A percentile compares a stretch with the other conserved stretches of the same genome.
Evolutionary conservation across 2,888 invertebrate genomes (phyloP).

Genomic region (Drosophila borborema): DNA sequence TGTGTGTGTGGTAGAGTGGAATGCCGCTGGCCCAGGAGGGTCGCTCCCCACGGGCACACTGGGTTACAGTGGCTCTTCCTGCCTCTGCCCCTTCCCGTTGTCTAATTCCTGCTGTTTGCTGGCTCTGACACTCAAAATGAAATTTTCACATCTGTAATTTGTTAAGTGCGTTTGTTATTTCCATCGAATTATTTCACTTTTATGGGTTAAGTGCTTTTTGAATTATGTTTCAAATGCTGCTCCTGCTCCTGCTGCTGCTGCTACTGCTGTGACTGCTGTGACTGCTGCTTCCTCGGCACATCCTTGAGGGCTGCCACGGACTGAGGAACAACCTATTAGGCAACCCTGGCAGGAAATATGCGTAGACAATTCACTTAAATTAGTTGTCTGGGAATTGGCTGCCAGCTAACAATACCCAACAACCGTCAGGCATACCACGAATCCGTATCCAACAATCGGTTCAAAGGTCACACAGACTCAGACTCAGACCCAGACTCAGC

Average conservation of each 20-base stretch:
- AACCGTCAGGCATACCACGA: not conserved
- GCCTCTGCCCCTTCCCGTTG: not conserved
- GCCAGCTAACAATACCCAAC: not conserved
- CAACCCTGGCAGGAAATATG: constrained; percentile 52
- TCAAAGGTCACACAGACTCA: not conserved
- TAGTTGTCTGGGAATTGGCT: constrained; percentile 70
- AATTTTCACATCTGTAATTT: constrained; percentile 85
- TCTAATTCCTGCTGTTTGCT: constrained; percentile 15
- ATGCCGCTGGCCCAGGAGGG: constrained; percentile 51
- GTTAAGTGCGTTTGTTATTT: constrained; percentile 85
- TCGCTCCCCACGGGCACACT: constrained; percentile 47
- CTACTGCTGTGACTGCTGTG: too few relatives aligned
- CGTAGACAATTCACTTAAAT: constrained; percentile 65
- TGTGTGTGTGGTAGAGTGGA: constrained; percentile 60
- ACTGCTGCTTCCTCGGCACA: constrained; percentile 17
- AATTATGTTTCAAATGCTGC: constrained; percentile 53
- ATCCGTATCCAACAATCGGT: not conserved
- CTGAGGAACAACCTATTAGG: constrained; percentile 38
- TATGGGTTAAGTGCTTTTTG: constrained; percentile 79
- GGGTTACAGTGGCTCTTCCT: constrained; percentile 28
- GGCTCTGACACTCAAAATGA: constrained; percentile 76
- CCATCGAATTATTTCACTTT: constrained; percentile 80
- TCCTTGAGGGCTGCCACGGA: constrained; percentile 48
- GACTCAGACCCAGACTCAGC: not conserved
- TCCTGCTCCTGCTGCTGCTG: constrained; percentile 17